Evolutionary conservation across 1,140 invertebrate genomes (phyloP).

Genomic region (Prorops nasuta): DNA sequence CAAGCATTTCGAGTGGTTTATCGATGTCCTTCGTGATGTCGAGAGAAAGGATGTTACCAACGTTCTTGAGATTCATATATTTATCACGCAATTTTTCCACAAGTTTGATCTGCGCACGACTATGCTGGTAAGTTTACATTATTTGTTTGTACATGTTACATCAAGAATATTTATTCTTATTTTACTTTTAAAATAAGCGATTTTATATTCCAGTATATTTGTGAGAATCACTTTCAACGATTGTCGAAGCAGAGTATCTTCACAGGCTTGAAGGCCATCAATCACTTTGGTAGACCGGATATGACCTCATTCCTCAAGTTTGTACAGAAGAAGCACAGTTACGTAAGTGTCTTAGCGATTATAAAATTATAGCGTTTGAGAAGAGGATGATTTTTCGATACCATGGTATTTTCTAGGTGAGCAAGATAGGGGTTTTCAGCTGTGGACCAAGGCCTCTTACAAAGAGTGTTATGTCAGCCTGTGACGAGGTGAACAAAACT

Average conservation of each 20-base stretch:
- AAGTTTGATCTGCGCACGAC: constrained; percentile 99
- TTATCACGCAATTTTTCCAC: constrained; percentile 99
- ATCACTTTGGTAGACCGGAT: constrained; percentile 97
- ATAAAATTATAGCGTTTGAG: background rate
- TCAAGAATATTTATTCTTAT: no score
- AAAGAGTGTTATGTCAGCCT: constrained; percentile 92
- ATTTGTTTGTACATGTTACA: constrained; percentile 1
- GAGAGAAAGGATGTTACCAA: constrained; percentile 95
- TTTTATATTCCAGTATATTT: constrained; percentile 87
- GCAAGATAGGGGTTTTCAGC: constrained; percentile 96
- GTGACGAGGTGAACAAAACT: constrained; percentile 92
- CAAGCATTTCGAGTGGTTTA: constrained; percentile 99
- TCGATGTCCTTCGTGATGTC: constrained; percentile 96
- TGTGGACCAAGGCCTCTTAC: constrained; percentile 95
- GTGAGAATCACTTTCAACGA: constrained; percentile 99
- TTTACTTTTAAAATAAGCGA: no score
- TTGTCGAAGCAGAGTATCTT: constrained; percentile 95
- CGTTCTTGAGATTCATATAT: constrained; percentile 98
- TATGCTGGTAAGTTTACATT: constrained; percentile 82
- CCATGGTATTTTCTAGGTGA: constrained; percentile 75
- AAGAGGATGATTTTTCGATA: background rate
- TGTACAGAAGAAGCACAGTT: constrained; percentile 95
- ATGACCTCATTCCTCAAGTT: constrained; percentile 97
- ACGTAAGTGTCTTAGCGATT: constrained; percentile 70
- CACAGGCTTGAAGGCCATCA: constrained; percentile 94